phyloP scores from a whole-genome alignment of 2,113 vertebrate genomes.

The Xiphorhynchus elegans region DNA sequence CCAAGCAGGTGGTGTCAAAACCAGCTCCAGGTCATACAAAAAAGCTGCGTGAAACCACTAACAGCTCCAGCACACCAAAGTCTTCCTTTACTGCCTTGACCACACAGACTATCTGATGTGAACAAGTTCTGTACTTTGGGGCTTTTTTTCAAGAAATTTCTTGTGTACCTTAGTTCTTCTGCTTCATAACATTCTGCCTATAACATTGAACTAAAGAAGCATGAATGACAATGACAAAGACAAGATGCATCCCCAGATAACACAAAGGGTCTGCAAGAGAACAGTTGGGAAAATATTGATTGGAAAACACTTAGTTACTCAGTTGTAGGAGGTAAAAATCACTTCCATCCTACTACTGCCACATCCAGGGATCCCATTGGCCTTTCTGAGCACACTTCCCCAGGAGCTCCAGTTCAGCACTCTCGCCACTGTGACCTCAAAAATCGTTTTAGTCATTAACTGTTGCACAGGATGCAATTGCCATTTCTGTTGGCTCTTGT shows the following conservation, averaged over 20 bases:
- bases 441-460: background rate
- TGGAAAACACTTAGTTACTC: background rate
- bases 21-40: rapidly evolving
- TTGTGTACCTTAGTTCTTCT: background rate
- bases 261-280: background rate
- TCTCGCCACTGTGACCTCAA: background rate
- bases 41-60: background rate
- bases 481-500: background rate
- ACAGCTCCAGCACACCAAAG: background rate
- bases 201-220: background rate
- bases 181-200: background rate
- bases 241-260: background rate
- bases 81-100: background rate
- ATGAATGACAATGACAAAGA: background rate
- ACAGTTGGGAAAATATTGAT: background rate
- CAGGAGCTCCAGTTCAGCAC: background rate
- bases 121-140: background rate
- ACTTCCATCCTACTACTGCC: background rate
- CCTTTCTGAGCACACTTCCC: background rate
- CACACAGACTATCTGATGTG: background rate
- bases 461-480: background rate
- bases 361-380: background rate
- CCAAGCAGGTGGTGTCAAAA: background rate
- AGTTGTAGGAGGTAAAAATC: background rate
- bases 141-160: background rate